These are phyloP conservation scores for Eulithis testata DNA, from an alignment of 2,888 invertebrate genomes.

Conservation along the genomic window DNA sequence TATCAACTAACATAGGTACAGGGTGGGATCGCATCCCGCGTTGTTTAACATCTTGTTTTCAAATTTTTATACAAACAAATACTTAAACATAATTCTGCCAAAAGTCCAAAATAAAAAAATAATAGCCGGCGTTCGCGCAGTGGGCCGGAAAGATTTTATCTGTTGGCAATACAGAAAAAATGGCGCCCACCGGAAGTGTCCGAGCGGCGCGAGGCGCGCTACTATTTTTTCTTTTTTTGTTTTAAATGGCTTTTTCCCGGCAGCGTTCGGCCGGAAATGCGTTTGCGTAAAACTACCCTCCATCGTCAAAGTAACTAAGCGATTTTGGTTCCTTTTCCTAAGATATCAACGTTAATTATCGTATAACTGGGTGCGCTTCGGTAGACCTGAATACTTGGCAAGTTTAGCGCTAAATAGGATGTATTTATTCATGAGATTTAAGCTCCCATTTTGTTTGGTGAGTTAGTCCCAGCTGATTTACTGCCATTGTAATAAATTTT, in stretches of 20 bases:
- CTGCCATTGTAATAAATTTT: slow-evolving; percentile 78
- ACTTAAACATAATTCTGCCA: slow-evolving; percentile 63
- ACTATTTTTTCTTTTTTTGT: slow-evolving; percentile 82
- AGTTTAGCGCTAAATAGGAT: slow-evolving; percentile 82
- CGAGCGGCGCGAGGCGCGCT: slow-evolving; percentile 82
- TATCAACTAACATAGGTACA: background rate
- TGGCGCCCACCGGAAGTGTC: slow-evolving; percentile 85
- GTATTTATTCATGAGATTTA: slow-evolving; percentile 83
- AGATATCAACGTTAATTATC: slow-evolving; percentile 61
- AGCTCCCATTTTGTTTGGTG: slow-evolving; percentile 80
- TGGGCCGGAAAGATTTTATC: slow-evolving; percentile 85
- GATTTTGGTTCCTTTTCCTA: slow-evolving; percentile 64
- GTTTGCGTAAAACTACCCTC: slow-evolving; percentile 80
- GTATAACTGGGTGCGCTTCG: slow-evolving; percentile 51
- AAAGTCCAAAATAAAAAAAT: slow-evolving; percentile 72
- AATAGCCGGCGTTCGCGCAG: slow-evolving; percentile 79
- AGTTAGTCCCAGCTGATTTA: slow-evolving; percentile 80
- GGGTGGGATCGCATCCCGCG: too few species aligned
- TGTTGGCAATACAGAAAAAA: slow-evolving; percentile 85
- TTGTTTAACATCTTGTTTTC: background rate
- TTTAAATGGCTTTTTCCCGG: slow-evolving; percentile 85
- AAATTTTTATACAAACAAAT: slow-evolving; percentile 41
- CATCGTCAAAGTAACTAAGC: slow-evolving; percentile 66
- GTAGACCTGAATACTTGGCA: slow-evolving; percentile 64
- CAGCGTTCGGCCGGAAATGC: slow-evolving; percentile 83